phyloP scores from a whole-genome alignment of 2,113 vertebrate genomes.

The Vicugna pacos region DNA sequence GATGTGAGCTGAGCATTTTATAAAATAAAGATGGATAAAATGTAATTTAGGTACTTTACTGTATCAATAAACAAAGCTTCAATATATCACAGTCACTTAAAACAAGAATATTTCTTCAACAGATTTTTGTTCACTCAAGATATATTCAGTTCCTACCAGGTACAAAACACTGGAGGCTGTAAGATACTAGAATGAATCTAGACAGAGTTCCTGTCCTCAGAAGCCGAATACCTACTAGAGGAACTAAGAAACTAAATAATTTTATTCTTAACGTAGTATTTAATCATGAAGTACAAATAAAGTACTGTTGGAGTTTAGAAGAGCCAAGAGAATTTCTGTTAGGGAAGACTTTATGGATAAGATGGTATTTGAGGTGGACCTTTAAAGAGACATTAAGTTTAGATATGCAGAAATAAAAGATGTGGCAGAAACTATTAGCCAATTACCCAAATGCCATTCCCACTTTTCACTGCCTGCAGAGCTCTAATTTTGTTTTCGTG shows the following conservation, averaged over 20 bases:
- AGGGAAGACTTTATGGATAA: background rate
- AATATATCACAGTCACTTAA: background rate
- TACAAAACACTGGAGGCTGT: background rate
- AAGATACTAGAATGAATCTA: background rate
- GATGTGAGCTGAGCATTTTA: background rate
- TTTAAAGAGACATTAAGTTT: slow-evolving; percentile 22
- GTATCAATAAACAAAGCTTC: background rate
- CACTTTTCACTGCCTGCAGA: background rate
- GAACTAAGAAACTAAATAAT: background rate
- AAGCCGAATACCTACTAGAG: background rate
- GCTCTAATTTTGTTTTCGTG: background rate
- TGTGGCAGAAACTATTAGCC: background rate
- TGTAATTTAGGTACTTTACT: background rate
- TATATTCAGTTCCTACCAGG: background rate
- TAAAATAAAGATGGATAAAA: background rate
- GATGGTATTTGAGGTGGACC: background rate
- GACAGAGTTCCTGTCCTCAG: background rate
- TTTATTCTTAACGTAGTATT: background rate
- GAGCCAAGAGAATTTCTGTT: background rate
- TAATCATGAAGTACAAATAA: background rate
- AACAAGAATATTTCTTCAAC: background rate
- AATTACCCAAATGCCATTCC: background rate
- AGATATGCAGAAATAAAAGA: background rate
- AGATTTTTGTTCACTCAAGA: background rate
- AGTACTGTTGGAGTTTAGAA: background rate